Evolutionary conservation across 2,888 invertebrate genomes (phyloP).

Genomic region (Acheta domesticus): DNA sequence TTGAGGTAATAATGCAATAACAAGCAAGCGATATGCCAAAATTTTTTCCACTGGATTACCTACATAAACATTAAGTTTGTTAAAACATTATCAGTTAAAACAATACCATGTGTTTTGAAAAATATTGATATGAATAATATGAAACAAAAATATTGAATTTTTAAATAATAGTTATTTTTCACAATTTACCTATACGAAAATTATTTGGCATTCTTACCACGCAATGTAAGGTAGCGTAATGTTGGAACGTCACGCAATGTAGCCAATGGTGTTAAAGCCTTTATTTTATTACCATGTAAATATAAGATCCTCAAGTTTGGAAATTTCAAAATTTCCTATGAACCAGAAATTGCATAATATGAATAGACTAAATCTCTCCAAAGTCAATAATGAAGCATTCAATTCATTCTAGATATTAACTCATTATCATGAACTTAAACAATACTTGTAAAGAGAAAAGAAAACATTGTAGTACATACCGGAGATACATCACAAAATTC

Average conservation of each 20-base stretch:
- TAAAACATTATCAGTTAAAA: too few species aligned
- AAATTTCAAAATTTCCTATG: not conserved
- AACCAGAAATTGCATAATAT: not conserved
- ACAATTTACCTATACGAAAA: not conserved
- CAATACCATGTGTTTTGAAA: too few species aligned
- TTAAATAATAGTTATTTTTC: not conserved
- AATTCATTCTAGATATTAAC: too few species aligned
- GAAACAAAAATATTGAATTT: not conserved
- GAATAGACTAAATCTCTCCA: too few species aligned
- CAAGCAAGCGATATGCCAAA: not conserved
- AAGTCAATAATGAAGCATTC: too few species aligned
- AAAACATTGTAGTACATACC: not conserved
- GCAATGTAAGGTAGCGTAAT: not conserved
- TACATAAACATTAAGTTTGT: not conserved
- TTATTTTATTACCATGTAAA: not conserved
- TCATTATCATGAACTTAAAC: too few species aligned
- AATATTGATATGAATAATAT: not conserved
- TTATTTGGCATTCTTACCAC: not conserved
- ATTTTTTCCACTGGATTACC: not conserved
- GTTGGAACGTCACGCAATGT: not conserved
- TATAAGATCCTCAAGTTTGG: not conserved
- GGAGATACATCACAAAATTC: not conserved
- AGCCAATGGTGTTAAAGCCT: not conserved
- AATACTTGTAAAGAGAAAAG: not conserved
- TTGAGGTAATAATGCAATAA: not conserved